Evolutionary conservation across 2,113 vertebrate genomes (phyloP), one percentile per base, ranked within the genome.

Genomic region (Oceanodroma tethys): DNA sequence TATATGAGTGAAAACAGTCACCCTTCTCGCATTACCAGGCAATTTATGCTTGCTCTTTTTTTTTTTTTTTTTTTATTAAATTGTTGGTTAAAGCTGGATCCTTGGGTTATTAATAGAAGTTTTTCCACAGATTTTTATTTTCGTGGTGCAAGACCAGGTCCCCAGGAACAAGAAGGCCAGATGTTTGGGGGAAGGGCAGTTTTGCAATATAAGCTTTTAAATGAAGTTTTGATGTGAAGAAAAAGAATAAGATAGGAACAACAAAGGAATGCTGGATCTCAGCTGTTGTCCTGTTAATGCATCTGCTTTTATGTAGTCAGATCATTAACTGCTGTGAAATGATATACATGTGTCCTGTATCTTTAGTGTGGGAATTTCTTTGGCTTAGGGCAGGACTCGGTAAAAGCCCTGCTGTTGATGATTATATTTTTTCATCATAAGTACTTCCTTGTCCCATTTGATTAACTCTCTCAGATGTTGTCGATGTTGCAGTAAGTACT

Each of bases 401-500:
- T 90, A 88, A 94, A 91, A 95, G 50, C 81, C 68, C 73, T 95
- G 76, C 89, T 95, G 94, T 84, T 93, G 83, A 45, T 96, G 86
- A 81, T 95, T 95, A 88, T 52, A 68, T 40, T 92, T 87, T 95
- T 95, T 86, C 81, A 80, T 96, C 48, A 0, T 74, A 89, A 96
- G 86, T 81, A 71, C 86, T 95, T 92, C 91, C 92, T 95, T 81
- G 59, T 96, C 80, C 75, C 63, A 76, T 95, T 92, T 84, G 88
- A 80, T 87, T 91, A 79, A 91, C 92, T 95, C 82, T 90, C 81
- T 97, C 93, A 91, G 91, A 96, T 96, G 90, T 84, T 97, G 94
- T 94, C 1, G 17, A 87, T 92, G 62, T 78, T 96, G 93, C 93
- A 95, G 81, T 94, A 89, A 96, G 84, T 62, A 56, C 72, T 95